Evolutionary conservation across 2,113 vertebrate genomes (phyloP).

Genomic region (Calidris pugnax): DNA sequence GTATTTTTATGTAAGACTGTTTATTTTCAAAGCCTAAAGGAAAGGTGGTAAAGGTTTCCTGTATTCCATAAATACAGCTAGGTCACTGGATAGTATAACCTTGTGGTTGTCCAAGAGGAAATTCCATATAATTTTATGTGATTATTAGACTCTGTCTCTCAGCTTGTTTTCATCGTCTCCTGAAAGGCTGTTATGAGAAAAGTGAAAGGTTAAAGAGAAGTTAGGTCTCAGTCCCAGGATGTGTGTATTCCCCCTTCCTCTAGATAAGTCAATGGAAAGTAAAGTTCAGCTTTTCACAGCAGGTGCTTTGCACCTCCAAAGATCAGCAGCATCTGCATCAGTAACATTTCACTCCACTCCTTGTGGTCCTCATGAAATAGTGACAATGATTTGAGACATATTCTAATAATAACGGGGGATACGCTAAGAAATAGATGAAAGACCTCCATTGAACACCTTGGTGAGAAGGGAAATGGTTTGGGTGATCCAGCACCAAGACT

Average conservation of each 20-base stretch:
- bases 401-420: not conserved
- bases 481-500: not conserved
- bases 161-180: conserved; percentile 45
- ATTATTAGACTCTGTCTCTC: conserved; percentile 25
- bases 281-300: not conserved
- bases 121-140: conserved; percentile 26
- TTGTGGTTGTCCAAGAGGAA: conserved; percentile 39
- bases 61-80: conserved; percentile 36
- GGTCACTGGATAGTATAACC: conserved; percentile 32
- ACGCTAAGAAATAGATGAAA: not conserved
- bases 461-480: not conserved
- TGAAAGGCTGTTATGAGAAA: conserved; percentile 15
- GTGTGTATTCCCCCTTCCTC: not conserved
- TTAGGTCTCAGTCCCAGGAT: not conserved
- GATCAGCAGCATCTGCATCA: not conserved
- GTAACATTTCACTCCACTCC: not conserved
- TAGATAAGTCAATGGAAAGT: not conserved
- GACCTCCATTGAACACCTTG: not conserved
- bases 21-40: conserved; percentile 53
- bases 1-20: conserved; percentile 25
- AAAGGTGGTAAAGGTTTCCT: conserved; percentile 32
- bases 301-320: not conserved
- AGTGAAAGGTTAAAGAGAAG: conserved; percentile 22
- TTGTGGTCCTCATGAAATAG: not conserved
- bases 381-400: not conserved